Evolutionary conservation across 2,888 invertebrate species (phyloP), one percentile per base, ranked within the genome.

Genomic region (Drosophila longiperda): DNA sequence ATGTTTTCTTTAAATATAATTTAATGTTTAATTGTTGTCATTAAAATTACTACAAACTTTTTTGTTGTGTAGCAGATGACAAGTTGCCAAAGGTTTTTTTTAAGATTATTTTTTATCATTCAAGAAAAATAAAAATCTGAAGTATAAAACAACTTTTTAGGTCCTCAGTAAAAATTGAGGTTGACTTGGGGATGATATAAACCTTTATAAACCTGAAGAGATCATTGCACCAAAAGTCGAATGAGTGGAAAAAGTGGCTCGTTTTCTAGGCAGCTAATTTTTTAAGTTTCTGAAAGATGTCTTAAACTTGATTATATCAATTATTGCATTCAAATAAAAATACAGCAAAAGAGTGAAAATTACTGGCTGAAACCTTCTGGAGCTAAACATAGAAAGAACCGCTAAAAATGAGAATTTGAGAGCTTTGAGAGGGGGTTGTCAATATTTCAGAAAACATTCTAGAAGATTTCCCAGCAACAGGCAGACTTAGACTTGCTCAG

Each of bases 211-310:
- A 12, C 20, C 3, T 0, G 20, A 15, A 12, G 45, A 45, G 20
- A 42, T 42, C 12, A 42, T 20, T 7, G 1, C 6, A 42, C 12
- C 12, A 7, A 12, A 12, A 3, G 20, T 12, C 20, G 1, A 20
- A 45, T 12, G 3, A 45, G 3, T 12, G 38, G 8, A 8, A 17
- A 38, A 17, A 20, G 45, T 12, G 3, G 12, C 12, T 0, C 1
- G 12, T 20, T 12, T 3, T 1, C 3, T 1, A 7, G 20, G 3
- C 1, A 12, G n/a, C 4, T 3, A 38, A 17, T 8, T 17, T 0
- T 17, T 3, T 2, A 17, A 8, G 38, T 3, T 38, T 17, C 38
- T 17, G 38, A 8, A 8, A 1, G 8, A 29, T 3, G 38, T 3
- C 36, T 36, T 29, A 0, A 0, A 6, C 29, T 29, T 29, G 1